phyloP scores from a whole-genome alignment of 2,113 vertebrate species.

The Onychostruthus taczanowskii region DNA sequence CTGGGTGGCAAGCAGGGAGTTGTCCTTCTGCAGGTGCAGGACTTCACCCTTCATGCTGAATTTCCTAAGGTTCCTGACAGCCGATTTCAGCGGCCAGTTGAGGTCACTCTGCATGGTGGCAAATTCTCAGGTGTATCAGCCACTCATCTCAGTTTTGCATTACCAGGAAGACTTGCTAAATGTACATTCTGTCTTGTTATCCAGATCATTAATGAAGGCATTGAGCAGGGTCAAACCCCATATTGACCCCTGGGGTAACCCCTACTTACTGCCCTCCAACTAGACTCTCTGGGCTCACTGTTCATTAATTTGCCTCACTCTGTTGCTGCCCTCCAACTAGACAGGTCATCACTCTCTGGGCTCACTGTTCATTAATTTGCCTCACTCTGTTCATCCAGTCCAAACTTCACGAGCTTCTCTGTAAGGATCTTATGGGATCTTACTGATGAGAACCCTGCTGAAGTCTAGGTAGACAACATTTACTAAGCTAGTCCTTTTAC shows the following conservation, averaged over 20 bases:
- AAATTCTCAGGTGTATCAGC: not conserved
- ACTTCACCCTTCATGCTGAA: not conserved
- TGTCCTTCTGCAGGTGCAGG: not conserved
- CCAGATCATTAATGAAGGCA: not conserved
- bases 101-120: not conserved
- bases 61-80: not conserved
- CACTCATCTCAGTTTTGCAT: not conserved
- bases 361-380: not conserved
- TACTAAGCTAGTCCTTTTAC: not conserved
- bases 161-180: not conserved
- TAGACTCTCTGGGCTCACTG: not conserved
- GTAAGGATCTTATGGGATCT: not conserved
- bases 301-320: no score
- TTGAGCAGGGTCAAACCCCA: not conserved
- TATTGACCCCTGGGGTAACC: not conserved
- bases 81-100: not conserved
- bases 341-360: not conserved
- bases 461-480: not conserved
- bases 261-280: not conserved
- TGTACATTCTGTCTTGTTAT: not conserved
- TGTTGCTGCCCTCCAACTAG: not conserved
- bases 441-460: not conserved
- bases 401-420: not conserved
- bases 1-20: not conserved
- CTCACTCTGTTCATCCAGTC: not conserved